Evolutionary conservation across 2,888 invertebrate genomes (phyloP).

Genomic region (Ophion slaviceki): DNA sequence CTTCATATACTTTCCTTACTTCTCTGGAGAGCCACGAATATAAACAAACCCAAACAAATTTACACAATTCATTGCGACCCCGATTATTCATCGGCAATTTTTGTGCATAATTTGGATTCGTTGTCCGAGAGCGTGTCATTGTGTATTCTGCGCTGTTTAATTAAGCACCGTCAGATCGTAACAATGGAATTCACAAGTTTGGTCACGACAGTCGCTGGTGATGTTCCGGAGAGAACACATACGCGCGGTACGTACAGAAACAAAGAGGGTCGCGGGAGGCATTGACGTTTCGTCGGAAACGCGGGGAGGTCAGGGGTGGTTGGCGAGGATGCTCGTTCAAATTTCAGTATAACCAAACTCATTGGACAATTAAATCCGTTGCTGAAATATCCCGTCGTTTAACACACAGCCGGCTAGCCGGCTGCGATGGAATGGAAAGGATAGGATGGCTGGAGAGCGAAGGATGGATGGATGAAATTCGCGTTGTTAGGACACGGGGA

Average conservation of each 20-base stretch:
- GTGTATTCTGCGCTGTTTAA: too few species aligned
- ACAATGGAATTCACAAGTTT: not conserved
- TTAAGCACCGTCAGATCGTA: too few species aligned
- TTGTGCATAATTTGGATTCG: too few species aligned
- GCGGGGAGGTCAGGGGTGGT: too few species aligned
- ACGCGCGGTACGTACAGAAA: not conserved
- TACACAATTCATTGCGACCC: too few species aligned
- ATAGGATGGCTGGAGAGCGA: not conserved
- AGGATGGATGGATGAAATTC: not conserved
- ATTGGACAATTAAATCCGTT: conserved; percentile 21
- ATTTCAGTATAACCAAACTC: conserved; percentile 9
- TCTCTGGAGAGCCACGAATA: too few species aligned
- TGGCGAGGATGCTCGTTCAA: not conserved
- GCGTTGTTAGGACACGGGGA: not conserved
- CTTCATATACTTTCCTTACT: too few species aligned
- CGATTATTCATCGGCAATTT: too few species aligned
- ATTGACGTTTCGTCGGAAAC: conserved; percentile 6
- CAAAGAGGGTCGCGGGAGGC: not conserved
- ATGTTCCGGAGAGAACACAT: not conserved
- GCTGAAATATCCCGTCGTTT: conserved; percentile 35
- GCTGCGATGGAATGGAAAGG: not conserved
- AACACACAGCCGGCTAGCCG: not conserved
- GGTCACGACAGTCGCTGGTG: not conserved
- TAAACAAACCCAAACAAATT: too few species aligned
- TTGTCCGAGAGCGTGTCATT: too few species aligned